phyloP scores from a whole-genome alignment of 2,888 invertebrate genomes.

The Hydrotaea diabolus region DNA sequence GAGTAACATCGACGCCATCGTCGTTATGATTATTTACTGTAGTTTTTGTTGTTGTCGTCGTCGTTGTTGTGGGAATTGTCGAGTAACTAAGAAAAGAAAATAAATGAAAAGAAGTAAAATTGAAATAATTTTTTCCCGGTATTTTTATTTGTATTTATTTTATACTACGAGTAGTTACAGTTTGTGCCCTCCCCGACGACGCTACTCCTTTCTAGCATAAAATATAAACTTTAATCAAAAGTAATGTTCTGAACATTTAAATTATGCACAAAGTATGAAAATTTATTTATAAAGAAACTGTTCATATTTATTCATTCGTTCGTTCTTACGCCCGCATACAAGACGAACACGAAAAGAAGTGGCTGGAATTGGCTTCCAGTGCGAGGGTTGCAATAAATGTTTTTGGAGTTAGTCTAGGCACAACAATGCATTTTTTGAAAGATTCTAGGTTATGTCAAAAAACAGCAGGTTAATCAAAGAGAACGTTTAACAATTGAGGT shows the following conservation, averaged over 20 bases:
- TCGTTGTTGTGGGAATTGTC: slow-evolving; percentile 50
- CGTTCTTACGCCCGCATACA: background rate
- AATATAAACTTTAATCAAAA: slow-evolving; percentile 55
- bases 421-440: no score
- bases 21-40: slow-evolving; percentile 44
- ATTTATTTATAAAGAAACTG: slow-evolving; percentile 35
- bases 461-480: no score
- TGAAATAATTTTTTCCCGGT: slow-evolving; percentile 17
- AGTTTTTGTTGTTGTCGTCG: slow-evolving; percentile 35
- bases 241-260: slow-evolving; percentile 47
- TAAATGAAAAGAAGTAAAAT: slow-evolving; percentile 31
- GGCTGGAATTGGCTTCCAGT: background rate
- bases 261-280: slow-evolving; percentile 45
- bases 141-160: background rate
- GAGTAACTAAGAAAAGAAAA: slow-evolving; percentile 47
- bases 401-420: no score
- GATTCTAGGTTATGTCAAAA: no score
- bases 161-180: no score
- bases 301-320: slow-evolving; percentile 19
- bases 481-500: no score
- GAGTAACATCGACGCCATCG: slow-evolving; percentile 7
- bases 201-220: background rate
- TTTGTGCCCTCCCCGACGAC: no score
- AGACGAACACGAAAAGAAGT: background rate
- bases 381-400: background rate